Conservation (phyloP, 2,113 vertebrate genomes). For the Antennarius striatus region DNA sequence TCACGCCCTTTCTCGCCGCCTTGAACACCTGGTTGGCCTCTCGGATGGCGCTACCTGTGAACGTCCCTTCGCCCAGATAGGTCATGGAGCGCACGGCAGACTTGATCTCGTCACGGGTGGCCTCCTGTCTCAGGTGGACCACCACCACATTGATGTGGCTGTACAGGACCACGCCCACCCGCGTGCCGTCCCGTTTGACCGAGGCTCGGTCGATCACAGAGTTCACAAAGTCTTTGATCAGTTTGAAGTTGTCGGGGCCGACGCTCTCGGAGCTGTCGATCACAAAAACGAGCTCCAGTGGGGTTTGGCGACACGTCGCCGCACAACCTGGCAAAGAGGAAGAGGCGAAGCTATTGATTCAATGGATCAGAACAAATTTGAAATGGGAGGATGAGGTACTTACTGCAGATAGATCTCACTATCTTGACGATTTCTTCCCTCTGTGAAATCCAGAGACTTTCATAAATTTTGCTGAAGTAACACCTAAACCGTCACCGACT, state of each 20-base stretch:
- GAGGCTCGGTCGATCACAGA: constrained; percentile 78
- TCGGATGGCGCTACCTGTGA: constrained; percentile 82
- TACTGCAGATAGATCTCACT: constrained; percentile 89
- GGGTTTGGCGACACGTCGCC: constrained; percentile 78
- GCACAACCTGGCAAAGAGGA: constrained; percentile 80
- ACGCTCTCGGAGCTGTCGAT: constrained; percentile 91
- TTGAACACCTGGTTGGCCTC: constrained; percentile 77
- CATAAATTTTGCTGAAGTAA: neutral
- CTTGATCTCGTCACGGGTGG: constrained; percentile 78
- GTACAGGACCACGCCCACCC: constrained; percentile 85
- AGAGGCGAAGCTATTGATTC: neutral
- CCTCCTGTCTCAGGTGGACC: constrained; percentile 74
- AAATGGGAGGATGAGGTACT: constrained; percentile 55
- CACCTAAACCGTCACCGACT: too few species aligned
- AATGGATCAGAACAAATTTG: neutral
- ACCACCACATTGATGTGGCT: constrained; percentile 82
- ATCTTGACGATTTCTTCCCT: constrained; percentile 87
- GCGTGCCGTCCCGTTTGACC: constrained; percentile 54
- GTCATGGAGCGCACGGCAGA: constrained; percentile 79
- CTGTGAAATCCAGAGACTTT: constrained; percentile 61
- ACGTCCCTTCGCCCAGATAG: constrained; percentile 87
- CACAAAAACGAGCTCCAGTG: constrained; percentile 88
- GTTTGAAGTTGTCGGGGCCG: constrained; percentile 83
- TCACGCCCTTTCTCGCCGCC: constrained; percentile 65
- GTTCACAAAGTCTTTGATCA: constrained; percentile 86